Percentiles rank a stretch among this genome's conserved stretches.
Evolutionary conservation across 2,113 vertebrate genomes (phyloP).

Genomic region (Platysternon megacephalum): DNA sequence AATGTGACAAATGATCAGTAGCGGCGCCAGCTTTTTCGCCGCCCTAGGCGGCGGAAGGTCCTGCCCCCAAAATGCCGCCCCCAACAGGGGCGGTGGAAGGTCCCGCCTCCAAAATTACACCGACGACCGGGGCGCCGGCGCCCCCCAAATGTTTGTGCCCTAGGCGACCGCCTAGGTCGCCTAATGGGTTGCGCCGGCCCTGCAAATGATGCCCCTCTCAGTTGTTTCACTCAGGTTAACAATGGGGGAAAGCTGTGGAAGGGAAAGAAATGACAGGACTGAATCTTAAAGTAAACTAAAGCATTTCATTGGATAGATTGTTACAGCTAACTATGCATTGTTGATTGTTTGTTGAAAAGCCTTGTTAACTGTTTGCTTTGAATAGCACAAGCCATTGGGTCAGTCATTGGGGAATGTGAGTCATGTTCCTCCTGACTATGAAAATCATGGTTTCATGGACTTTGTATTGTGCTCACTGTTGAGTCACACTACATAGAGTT

Average conservation of each 20-base stretch:
- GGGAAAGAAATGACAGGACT: not conserved
- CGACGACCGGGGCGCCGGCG: too few relatives aligned
- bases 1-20: not conserved
- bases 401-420: conserved; percentile 19
- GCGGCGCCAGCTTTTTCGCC: too few relatives aligned
- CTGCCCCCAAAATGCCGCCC: too few relatives aligned
- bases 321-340: conserved; percentile 10
- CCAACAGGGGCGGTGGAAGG: too few relatives aligned
- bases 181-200: too few relatives aligned
- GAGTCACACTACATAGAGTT: fast-evolving
- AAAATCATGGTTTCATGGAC: not conserved
- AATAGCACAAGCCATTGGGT: conserved; percentile 48
- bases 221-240: not conserved
- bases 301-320: not conserved
- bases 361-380: conserved; percentile 19
- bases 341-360: conserved; percentile 56
- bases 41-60: too few relatives aligned
- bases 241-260: fast-evolving
- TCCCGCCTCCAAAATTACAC: too few relatives aligned
- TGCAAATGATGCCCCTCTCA: not conserved
- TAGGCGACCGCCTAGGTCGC: too few relatives aligned
- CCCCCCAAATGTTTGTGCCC: too few relatives aligned
- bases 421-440: conserved; percentile 22
- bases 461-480: not conserved
- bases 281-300: not conserved